A percentile compares a stretch with the other conserved stretches of the same genome.
Evolutionary conservation across 2,797 vertebrate genomes (phyloP).

Genomic region (Spheniscus humboldti): DNA sequence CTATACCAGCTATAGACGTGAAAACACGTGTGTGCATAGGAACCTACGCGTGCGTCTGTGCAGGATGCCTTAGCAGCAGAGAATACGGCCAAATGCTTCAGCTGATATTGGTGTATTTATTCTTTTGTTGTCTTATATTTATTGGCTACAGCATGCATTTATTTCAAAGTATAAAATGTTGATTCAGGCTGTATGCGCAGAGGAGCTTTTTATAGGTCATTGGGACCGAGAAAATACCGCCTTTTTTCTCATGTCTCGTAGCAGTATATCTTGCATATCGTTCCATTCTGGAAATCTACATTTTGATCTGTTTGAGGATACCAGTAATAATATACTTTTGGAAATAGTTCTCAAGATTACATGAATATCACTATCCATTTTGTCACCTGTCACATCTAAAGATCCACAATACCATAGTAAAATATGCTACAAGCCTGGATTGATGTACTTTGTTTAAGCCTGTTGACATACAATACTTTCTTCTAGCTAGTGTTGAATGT

Average conservation of each 20-base stretch:
- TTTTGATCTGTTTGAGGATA: conserved; percentile 48
- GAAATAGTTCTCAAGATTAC: conserved; percentile 33
- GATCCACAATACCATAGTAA: background rate
- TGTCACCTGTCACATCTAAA: conserved; percentile 43
- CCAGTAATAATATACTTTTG: conserved; percentile 25
- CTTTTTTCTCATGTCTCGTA: background rate
- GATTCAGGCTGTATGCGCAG: background rate
- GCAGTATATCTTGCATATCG: background rate
- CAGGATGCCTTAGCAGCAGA: background rate
- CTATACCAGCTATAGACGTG: background rate
- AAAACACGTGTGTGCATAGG: rapidly evolving
- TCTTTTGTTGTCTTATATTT: background rate
- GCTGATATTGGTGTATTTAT: background rate
- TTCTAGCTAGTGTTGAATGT: conserved; percentile 50
- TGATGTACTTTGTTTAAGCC: conserved; percentile 32
- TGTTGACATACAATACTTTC: conserved; percentile 53
- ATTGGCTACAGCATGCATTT: background rate
- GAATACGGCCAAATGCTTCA: background rate
- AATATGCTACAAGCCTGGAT: conserved; percentile 1
- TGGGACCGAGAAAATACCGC: background rate
- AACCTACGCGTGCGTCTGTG: rapidly evolving
- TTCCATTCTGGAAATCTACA: background rate
- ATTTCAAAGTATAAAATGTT: conserved; percentile 3
- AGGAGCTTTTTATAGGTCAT: conserved; percentile 37
- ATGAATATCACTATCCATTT: conserved; percentile 29